Conservation (phyloP, 2,797 vertebrate genomes). For the Micromesistius poutassou region DNA sequence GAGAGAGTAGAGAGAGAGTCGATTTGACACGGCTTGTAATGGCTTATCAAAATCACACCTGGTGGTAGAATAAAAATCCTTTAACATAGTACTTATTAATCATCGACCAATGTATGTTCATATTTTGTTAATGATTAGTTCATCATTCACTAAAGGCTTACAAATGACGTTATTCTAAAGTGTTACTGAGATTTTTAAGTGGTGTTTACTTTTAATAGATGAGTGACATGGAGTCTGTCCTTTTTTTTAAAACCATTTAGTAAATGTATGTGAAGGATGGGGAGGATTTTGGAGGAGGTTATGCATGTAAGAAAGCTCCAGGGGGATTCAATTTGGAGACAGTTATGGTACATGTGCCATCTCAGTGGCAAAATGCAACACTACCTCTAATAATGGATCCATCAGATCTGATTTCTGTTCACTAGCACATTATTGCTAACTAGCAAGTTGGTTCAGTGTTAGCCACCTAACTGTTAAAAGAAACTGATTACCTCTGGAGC, state of each 20-base stretch:
- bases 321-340: not conserved
- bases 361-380: not conserved
- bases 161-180: too few species aligned
- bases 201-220: constrained; percentile 5
- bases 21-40: too few species aligned
- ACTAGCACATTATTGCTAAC: not conserved
- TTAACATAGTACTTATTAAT: too few species aligned
- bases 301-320: not conserved
- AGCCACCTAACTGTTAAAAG: not conserved
- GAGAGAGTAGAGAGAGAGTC: too few species aligned
- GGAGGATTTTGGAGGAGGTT: not conserved
- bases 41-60: too few species aligned
- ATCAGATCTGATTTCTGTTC: not conserved
- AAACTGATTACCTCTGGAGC: not conserved
- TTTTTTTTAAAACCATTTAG: not conserved
- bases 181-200: constrained; percentile 7
- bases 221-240: not conserved
- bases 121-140: too few species aligned
- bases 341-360: not conserved
- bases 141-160: too few species aligned
- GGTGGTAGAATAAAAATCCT: too few species aligned
- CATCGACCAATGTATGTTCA: too few species aligned
- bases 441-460: not conserved
- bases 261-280: constrained; percentile 1
- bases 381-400: constrained; percentile 1